These are phyloP conservation scores for Gulo gulo DNA, from an alignment of 2,113 vertebrate genomes.

Conservation along the genomic window DNA sequence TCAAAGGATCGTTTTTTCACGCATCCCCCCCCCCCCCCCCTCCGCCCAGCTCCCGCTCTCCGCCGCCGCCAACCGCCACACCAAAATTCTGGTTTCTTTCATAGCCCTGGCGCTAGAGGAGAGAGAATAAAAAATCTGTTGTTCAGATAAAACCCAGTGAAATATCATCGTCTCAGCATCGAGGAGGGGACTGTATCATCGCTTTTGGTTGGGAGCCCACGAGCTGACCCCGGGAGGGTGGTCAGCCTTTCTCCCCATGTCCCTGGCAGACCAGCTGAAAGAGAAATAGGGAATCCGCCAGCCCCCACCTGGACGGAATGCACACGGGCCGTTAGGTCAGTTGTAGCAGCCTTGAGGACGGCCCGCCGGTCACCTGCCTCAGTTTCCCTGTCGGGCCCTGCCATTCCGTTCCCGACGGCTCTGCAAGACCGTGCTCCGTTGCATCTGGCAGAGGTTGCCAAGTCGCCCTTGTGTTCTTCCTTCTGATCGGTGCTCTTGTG, in stretches of 20 bases:
- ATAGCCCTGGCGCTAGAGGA: constrained; percentile 72
- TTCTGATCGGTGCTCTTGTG: constrained; percentile 1
- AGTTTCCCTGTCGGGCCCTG: neutral
- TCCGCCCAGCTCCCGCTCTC: neutral
- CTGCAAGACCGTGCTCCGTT: neutral
- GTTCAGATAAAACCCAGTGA: constrained; percentile 76
- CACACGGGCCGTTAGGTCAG: neutral
- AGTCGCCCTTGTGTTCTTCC: neutral
- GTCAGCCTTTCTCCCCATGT: neutral
- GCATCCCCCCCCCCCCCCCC: neutral
- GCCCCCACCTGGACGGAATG: neutral
- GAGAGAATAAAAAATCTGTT: constrained; percentile 76
- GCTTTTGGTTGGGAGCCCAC: constrained; percentile 4
- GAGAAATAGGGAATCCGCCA: neutral
- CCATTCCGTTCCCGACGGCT: rapidly evolving
- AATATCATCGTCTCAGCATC: constrained; percentile 51
- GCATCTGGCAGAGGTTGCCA: neutral
- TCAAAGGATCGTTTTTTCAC: constrained; percentile 83
- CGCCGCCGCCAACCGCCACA: neutral
- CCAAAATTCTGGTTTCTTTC: constrained; percentile 78
- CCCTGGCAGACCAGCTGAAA: neutral
- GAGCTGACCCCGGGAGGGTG: neutral
- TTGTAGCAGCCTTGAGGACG: rapidly evolving
- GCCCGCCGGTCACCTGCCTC: neutral
- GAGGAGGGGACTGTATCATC: neutral